Conservation (phyloP, 2,797 vertebrate species). For the Molossus molossus region DNA sequence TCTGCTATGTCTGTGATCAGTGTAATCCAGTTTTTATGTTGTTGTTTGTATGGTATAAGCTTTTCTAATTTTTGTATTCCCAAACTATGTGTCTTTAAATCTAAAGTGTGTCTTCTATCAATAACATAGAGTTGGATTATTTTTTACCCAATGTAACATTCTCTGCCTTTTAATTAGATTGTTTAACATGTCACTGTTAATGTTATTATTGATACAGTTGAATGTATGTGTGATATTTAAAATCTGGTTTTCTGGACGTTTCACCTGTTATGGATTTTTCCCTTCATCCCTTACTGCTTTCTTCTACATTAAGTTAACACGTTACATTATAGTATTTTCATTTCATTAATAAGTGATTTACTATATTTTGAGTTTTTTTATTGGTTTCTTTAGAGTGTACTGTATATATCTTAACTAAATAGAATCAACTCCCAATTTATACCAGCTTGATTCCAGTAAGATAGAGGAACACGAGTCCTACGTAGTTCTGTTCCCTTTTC, state of each 20-base stretch:
- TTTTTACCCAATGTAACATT: not conserved
- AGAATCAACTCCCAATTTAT: not conserved
- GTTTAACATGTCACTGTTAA: not conserved
- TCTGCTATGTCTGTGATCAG: not conserved
- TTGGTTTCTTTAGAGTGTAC: not conserved
- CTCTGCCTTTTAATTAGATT: not conserved
- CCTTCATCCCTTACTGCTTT: not conserved
- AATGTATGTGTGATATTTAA: not conserved
- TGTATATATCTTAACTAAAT: not conserved
- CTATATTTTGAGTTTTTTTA: not conserved
- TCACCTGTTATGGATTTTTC: not conserved
- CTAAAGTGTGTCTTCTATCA: not conserved
- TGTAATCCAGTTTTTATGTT: not conserved
- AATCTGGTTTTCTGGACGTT: not conserved
- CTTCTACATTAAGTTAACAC: not conserved
- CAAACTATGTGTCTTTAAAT: not conserved
- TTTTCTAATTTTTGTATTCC: not conserved
- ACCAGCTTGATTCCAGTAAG: not conserved
- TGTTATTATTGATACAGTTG: not conserved
- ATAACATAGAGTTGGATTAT: not conserved
- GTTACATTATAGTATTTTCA: not conserved
- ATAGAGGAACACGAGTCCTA: not conserved
- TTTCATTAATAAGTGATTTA: not conserved
- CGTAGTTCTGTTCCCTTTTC: not conserved
- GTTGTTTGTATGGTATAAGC: not conserved